Evolutionary conservation across 2,888 invertebrate genomes (phyloP).

Genomic region (Thelaira solivaga): DNA sequence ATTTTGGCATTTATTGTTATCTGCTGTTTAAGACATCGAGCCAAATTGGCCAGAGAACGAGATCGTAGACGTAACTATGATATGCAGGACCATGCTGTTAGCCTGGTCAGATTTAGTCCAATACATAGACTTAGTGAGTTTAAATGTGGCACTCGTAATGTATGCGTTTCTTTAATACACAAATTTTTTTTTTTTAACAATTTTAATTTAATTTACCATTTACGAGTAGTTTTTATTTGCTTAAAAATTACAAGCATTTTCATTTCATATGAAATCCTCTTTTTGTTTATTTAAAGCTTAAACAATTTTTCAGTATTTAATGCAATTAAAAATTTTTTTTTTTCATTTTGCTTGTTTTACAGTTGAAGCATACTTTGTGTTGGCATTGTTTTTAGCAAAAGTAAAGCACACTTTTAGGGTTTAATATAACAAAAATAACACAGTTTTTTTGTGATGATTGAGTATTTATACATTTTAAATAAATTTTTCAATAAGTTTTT

Average conservation of each 20-base stretch:
- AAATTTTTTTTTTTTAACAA: not conserved
- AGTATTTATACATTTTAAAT: no score
- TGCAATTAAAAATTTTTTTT: not conserved
- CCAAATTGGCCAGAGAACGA: conserved; percentile 89
- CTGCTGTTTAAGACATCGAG: conserved; percentile 89
- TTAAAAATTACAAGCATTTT: not conserved
- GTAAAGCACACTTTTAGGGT: not conserved
- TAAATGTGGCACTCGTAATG: conserved; percentile 69
- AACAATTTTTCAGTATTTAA: not conserved
- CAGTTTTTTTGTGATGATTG: no score
- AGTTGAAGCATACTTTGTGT: not conserved
- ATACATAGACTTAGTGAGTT: conserved; percentile 84
- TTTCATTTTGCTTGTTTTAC: not conserved
- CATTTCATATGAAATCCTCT: not conserved
- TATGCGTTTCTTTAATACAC: conserved; percentile 28
- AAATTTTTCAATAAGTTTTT: no score
- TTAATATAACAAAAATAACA: not conserved
- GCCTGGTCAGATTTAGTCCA: conserved; percentile 87
- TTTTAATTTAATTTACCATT: not conserved
- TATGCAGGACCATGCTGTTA: conserved; percentile 88
- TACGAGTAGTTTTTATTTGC: not conserved
- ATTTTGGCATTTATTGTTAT: conserved; percentile 90
- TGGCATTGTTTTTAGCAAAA: not conserved
- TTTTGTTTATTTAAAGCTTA: not conserved
- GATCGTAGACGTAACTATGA: conserved; percentile 89